Base-by-base conservation (phyloP, 1,140 invertebrate genomes). In the Zaprionus nigranus region DNA sequence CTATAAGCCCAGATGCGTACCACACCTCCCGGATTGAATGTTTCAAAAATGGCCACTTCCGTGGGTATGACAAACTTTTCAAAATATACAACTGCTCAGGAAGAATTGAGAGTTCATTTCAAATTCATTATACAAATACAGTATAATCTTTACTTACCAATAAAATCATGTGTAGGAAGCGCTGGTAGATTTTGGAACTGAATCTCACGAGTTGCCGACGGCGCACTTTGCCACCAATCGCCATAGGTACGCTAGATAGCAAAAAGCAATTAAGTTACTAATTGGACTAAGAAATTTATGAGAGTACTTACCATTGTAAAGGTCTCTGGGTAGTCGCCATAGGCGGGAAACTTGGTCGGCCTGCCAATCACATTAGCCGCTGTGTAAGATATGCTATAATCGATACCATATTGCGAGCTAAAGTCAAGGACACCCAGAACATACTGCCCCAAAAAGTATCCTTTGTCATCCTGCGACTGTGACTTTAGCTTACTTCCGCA, bases 341-440 rank as follows among this genome's bases (percentile, higher is more conserved):
- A 98, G 69, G 95, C 94, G 1, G 97, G 97, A 94, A 96, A 98
- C 92, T 97, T 97, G 17, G 95, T 96, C 2, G 96, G 96, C 83
- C 96, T 95, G 9, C 97, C 97, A 67, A 96, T 95, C 73, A 98
- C 94, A 93, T 98, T 98, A 36, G 95, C 95, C 11, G 97, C 97
- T 9, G 96, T 97, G 86, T 98, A 98, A 0, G 97, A 98, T 90
- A 98, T 96, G 93, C 96, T 97, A 70, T 95, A 95, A 93, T 96
- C 96, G 93, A 95, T 97, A 57, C 97, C 97, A 93, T 98, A 98
- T 92, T 98, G 97, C 3, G 97, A 98, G 92, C 96, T 97, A 88
- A 97, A 98, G 90, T 97, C 96, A 56, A 95, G 93, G 26, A 98
- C 96, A 85, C 94, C 93, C 26, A 94, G 92, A 0, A 95, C 96